phyloP scores from a whole-genome alignment of 2,113 vertebrate species.

The Scopus umbretta region DNA sequence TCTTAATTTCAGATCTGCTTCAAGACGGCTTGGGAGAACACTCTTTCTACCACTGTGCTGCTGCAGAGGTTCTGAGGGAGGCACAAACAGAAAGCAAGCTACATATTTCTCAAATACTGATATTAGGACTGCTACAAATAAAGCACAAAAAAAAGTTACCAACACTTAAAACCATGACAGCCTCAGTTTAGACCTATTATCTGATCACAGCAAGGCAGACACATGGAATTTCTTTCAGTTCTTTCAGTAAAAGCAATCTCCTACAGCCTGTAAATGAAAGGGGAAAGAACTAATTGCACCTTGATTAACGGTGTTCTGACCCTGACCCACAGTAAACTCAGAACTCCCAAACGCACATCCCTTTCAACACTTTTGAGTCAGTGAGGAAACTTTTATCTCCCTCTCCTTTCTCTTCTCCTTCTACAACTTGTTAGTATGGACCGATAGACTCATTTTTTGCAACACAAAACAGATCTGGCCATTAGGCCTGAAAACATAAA shows the following conservation, averaged over 20 bases:
- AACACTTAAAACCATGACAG: not conserved
- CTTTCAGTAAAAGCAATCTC: not conserved
- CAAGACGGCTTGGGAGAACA: conserved; percentile 77
- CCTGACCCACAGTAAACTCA: not conserved
- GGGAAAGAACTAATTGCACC: not conserved
- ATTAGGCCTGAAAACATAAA: not conserved
- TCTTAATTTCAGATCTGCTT: conserved; percentile 70
- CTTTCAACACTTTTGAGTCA: not conserved
- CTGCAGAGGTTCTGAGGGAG: conserved; percentile 67
- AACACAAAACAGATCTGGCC: not conserved
- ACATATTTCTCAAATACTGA: fast-evolving
- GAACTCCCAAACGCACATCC: not conserved
- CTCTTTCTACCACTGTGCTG: conserved; percentile 74
- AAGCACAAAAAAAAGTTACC: not conserved
- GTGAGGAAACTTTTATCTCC: not conserved
- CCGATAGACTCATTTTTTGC: not conserved
- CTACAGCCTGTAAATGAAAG: fast-evolving
- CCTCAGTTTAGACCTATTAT: not conserved
- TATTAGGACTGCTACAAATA: not conserved
- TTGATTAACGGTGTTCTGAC: not conserved
- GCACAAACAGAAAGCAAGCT: conserved; percentile 57
- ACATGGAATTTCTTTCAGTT: not conserved
- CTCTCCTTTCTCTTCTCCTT: not conserved
- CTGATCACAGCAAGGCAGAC: not conserved
- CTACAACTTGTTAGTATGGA: not conserved